These are phyloP conservation scores for Drosophila mauritiana DNA, from an alignment of 1,140 invertebrate species.

Conservation along the genomic window DNA sequence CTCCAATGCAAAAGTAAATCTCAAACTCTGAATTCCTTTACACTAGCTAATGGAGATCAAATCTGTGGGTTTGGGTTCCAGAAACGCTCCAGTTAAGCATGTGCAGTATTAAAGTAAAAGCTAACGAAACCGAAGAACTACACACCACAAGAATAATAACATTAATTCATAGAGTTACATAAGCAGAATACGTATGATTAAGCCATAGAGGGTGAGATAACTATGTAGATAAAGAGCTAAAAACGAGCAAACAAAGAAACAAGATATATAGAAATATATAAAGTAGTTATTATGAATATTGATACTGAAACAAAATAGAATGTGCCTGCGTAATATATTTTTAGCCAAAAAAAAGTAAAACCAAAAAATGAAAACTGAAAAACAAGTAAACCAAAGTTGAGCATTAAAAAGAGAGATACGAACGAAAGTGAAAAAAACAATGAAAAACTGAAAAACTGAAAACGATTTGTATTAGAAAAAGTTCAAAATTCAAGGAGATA, in stretches of 20 bases:
- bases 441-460: constrained; percentile 9
- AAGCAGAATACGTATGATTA: constrained; percentile 42
- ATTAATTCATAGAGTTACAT: constrained; percentile 58
- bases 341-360: constrained; percentile 68
- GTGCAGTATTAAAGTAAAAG: constrained; percentile 61
- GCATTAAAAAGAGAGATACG: constrained; percentile 20
- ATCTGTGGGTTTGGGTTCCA: constrained; percentile 16
- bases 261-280: constrained; percentile 45
- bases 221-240: constrained; percentile 78
- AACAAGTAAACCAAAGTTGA: constrained; percentile 47
- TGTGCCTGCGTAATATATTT: constrained; percentile 84
- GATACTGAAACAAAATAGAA: constrained; percentile 84
- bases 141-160: constrained; percentile 35
- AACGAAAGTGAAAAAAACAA: not conserved
- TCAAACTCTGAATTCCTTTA: constrained; percentile 53
- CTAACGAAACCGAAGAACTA: constrained; percentile 44
- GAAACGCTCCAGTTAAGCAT: constrained; percentile 59
- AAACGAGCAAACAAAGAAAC: constrained; percentile 62
- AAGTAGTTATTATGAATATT: constrained; percentile 77
- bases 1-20: constrained; percentile 40
- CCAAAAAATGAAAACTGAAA: constrained; percentile 16
- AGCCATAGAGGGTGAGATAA: constrained; percentile 47
- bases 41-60: constrained; percentile 12
- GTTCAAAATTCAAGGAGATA: constrained; percentile 60
- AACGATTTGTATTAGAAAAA: constrained; percentile 67